Evolutionary conservation across 2,113 vertebrate genomes (phyloP).

Genomic region (Tachysurus fulvidraco): DNA sequence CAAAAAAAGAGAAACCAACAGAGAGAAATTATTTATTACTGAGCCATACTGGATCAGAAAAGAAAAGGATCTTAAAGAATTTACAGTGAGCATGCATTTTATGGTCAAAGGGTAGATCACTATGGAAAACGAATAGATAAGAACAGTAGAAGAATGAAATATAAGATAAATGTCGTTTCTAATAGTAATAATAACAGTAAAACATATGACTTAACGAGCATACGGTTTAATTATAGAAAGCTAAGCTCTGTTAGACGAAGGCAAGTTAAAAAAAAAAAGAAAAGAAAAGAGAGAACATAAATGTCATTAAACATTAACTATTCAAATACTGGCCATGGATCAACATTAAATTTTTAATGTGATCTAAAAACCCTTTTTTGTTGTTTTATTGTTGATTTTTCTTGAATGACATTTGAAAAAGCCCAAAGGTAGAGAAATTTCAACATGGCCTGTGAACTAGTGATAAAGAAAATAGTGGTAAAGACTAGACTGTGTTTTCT

Average conservation of each 20-base stretch:
- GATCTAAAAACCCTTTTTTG: too few relatives aligned
- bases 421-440: too few relatives aligned
- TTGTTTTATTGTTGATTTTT: too few relatives aligned
- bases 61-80: not conserved
- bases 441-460: not conserved
- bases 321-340: not conserved
- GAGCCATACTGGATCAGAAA: not conserved
- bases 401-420: too few relatives aligned
- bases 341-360: not conserved
- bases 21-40: not conserved
- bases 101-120: not conserved
- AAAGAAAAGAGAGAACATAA: not conserved
- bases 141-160: not conserved
- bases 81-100: not conserved
- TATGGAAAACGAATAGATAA: not conserved
- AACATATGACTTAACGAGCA: not conserved
- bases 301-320: not conserved
- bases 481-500: too few relatives aligned
- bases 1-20: constrained; percentile 42
- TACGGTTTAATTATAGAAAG: not conserved
- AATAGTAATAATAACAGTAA: not conserved
- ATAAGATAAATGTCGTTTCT: not conserved
- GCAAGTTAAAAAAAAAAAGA: not conserved
- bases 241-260: not conserved
- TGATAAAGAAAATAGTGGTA: not conserved